Evolutionary conservation across 1,140 invertebrate genomes (phyloP), one percentile per base, ranked within the genome.

Genomic region (Lucilia sericata): DNA sequence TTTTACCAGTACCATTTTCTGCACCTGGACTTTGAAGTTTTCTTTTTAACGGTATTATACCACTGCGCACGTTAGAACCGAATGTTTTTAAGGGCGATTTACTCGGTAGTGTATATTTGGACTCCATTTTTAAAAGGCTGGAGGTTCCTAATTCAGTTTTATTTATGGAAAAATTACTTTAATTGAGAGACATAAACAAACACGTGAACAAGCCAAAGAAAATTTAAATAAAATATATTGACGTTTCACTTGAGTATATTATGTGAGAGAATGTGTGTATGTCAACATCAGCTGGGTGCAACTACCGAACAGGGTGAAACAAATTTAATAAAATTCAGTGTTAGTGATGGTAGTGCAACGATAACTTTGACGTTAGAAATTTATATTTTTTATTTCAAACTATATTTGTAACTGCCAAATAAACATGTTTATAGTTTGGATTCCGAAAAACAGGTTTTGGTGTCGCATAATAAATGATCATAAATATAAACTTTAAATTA

Each of bases 91-190:
- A 60, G 5, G 83, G 78, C 9, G 70, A 74, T 84, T 84, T 84
- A 65, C 84, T 82, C 34, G 81, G 65, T 74, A 82, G 34, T 47
- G 81, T 76, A 47, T 84, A 84, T 51, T 84, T 84, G 19, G 84
- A 84, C 80, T 84, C 84, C 84, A 84, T 84, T 60, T 7, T 51
- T n/a, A 13, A 36, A 7, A 36, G n/a, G 14, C 36, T 84, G 55
- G 83, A 49, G 60, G 34, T 12, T 21, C n/a, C n/a, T 70, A 19
- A 21, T 19, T 19, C 19, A 21, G 7, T 21, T 70, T 70, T 21
- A 19, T 21, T 70, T 70, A 10, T 21, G n/a, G 9, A 21, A 70
- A 70, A 12, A 25, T 70, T 19, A 21, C 21, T 19, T 25, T 21
- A 70, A 21, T 70, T 70, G 12, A 21, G 3, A 21, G 42, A 80